phyloP scores from a whole-genome alignment of 2,113 vertebrate genomes.

The Ursus arctos region DNA sequence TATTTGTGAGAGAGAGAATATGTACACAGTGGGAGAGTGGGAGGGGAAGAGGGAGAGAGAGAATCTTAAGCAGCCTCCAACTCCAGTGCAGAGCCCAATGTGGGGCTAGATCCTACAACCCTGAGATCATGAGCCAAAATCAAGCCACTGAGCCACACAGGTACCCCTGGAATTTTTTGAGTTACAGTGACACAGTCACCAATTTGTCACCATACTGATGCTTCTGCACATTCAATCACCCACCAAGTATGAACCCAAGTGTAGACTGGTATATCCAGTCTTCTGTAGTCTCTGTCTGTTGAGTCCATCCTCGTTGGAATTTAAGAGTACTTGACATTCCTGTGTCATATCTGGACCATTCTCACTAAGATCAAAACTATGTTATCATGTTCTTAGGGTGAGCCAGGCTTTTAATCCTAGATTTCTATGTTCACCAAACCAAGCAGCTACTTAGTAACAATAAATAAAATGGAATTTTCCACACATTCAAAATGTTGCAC shows the following conservation, averaged over 20 bases:
- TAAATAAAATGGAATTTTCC: background rate
- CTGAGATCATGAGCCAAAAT: background rate
- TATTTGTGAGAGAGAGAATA: background rate
- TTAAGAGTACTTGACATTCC: background rate
- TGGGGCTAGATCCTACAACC: background rate
- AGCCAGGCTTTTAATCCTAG: background rate
- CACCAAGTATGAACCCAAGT: no score
- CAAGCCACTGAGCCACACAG: background rate
- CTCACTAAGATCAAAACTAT: background rate
- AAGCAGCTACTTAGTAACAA: background rate
- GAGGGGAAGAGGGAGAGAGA: background rate
- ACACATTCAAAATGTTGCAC: background rate
- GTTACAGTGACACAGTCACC: background rate
- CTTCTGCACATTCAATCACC: background rate
- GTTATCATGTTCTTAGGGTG: background rate
- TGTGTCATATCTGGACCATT: background rate
- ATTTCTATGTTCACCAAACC: background rate
- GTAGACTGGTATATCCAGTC: background rate
- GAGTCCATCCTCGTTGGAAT: background rate
- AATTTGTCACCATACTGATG: background rate
- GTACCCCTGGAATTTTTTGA: background rate
- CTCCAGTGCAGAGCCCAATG: no score
- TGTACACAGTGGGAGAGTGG: background rate
- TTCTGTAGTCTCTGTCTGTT: background rate
- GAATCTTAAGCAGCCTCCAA: background rate